Evolutionary conservation across 1,140 invertebrate genomes (phyloP).

Genomic region (Aplysia californica): DNA sequence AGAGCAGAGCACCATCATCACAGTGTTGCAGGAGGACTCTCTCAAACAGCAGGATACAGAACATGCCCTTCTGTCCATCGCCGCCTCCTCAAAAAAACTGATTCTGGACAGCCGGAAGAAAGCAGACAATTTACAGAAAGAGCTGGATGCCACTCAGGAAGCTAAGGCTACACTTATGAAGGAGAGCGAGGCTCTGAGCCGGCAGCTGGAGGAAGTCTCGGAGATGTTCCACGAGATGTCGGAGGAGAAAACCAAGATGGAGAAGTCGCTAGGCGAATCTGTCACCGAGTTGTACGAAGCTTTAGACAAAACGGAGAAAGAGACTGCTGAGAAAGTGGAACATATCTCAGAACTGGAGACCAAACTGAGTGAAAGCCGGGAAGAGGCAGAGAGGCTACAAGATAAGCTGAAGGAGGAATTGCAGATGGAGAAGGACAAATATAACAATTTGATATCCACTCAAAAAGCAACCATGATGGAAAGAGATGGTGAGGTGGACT

Average conservation of each 20-base stretch:
- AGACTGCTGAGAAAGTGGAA: not conserved
- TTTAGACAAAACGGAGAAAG: not conserved
- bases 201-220: constrained; percentile 11
- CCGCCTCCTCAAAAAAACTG: constrained; percentile 3
- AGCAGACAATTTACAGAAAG: not conserved
- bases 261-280: not conserved
- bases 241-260: constrained; percentile 13
- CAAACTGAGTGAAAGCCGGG: not conserved
- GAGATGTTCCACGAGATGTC: constrained; percentile 14
- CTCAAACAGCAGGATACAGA: constrained; percentile 25
- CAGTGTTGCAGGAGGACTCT: constrained; percentile 21
- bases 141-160: not conserved
- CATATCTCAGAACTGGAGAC: not conserved
- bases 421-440: constrained; percentile 14
- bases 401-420: constrained; percentile 14
- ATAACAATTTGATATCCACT: not conserved
- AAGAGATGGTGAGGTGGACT: not conserved
- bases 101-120: constrained; percentile 12
- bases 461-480: not conserved
- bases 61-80: constrained; percentile 14
- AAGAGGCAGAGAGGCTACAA: constrained; percentile 3
- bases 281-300: not conserved
- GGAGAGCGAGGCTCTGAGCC: not conserved
- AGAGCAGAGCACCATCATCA: constrained; percentile 17
- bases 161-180: not conserved